A percentile compares a stretch with the other conserved stretches of the same genome.
Conservation (phyloP, 1,140 invertebrate species). For the Drosophila ohnishii region DNA sequence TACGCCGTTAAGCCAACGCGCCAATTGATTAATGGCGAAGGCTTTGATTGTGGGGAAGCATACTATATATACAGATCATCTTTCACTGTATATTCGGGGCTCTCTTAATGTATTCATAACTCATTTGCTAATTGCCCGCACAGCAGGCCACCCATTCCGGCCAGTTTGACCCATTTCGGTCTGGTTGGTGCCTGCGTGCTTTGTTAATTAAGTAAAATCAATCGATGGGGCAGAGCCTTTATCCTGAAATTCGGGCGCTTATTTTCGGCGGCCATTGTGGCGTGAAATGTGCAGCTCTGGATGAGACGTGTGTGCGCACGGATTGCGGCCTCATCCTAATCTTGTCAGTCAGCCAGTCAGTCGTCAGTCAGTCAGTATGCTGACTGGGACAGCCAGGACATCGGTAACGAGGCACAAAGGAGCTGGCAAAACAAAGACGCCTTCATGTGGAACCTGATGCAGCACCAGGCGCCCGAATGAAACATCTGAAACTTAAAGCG, state of each 20-base stretch:
- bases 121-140: conserved; percentile 24
- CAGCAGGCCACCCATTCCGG: conserved; percentile 8
- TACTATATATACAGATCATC: conserved; percentile 5
- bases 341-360: conserved; percentile 25
- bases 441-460: conserved; percentile 9
- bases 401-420: neutral
- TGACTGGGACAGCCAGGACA: conserved; percentile 5
- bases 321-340: conserved; percentile 40
- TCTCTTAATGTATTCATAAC: conserved; percentile 18
- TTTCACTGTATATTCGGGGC: conserved; percentile 6
- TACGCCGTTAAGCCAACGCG: conserved; percentile 10
- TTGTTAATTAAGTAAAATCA: conserved; percentile 73
- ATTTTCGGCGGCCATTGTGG: conserved; percentile 58
- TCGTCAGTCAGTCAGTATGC: conserved; percentile 1
- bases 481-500: conserved; percentile 5
- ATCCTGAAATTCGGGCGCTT: conserved; percentile 24
- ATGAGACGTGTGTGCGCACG: conserved; percentile 13
- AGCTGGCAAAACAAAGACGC: conserved; percentile 3
- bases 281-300: conserved; percentile 36
- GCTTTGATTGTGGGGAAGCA: neutral
- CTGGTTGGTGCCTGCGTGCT: conserved; percentile 32
- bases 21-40: conserved; percentile 20
- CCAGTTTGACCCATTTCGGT: conserved; percentile 47
- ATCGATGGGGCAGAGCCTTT: conserved; percentile 23
- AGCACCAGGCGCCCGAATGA: neutral